Base-by-base conservation (phyloP, 2,888 invertebrate species). In the Lottia gigantea region DNA sequence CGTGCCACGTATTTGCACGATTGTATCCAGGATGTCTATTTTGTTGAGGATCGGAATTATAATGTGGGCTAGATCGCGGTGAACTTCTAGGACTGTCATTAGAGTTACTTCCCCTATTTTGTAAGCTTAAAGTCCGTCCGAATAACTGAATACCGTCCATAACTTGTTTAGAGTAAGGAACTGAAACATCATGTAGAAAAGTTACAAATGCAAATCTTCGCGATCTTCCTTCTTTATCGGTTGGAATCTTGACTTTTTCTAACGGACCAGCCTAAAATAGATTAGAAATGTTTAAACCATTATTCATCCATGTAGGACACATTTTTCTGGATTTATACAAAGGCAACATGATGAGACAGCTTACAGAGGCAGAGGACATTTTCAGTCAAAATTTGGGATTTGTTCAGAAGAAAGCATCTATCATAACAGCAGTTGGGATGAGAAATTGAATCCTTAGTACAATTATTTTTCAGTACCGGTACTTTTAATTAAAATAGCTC, bases 181-280 rank as follows among this genome's bases (percentile, higher is more conserved):
- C 93, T 0, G 95, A 94, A 68, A 91, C 91, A 78, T 91, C 90
- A 85, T 95, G 94, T 81, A 92, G 92, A 83, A 92, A 95, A 0
- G 93, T 93, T 46, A 96, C 90, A 83, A 96, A 96, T 2, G 92
- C 95, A 88, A 92, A 96, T 75, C 90, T 91, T 78, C 92, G 92
- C 77, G 91, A 92, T 14, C 92, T 91, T n/a, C 93, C 84, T 78
- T 93, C 92, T 82, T 91, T 91, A 83, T 94, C 94, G 83, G 91
- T 92, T 0, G 95, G 93, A 80, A 95, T 94, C 74, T 90, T 90
- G 2, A 95, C 93, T 83, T 91, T 92, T 84, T 95, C 93, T 68
- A 95, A 86, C 0, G 95, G 95, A 4, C 95, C 95, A 73, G 92
- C 94, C 93, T 93, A 88, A 49, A 89, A 40, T 40, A 40, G 40